Base-by-base conservation (phyloP, 1,140 invertebrate genomes). In the Drosophila sucinea region DNA sequence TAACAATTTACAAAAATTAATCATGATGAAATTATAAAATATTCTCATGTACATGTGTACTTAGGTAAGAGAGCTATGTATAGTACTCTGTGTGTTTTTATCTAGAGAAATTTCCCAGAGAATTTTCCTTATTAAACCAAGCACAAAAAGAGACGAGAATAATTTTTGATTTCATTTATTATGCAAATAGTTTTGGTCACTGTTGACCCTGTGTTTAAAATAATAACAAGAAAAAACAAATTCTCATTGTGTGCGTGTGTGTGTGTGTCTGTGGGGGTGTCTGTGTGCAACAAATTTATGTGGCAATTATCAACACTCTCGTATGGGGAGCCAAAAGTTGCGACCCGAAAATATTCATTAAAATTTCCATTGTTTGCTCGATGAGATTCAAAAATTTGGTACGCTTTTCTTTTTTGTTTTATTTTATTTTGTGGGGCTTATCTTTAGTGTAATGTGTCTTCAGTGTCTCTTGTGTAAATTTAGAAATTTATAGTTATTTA, bases 401-500 rank as follows among this genome's bases (percentile, higher is more conserved):
- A 5, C 17, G n/a, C 33, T 35, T 60, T 33, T 40, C 27, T 61
- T 57, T 74, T 56, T 72, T 73, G 67, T 75, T 54, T 69, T 8
- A 7, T 32, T 64, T 25, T 27, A 17, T 67, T 62, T 70, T 57
- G 17, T 89, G 84, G 70, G 71, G 80, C 84, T 86, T 87, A 86
- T 87, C 83, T 73, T 84, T 77, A 83, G 69, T 77, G 80, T 84
- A 89, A 86, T 87, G 83, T 86, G 83, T 86, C 83, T 87, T 83
- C 79, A 70, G 83, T 60, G 83, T 87, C 83, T 84, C 83, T 74
- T 87, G 83, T 80, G 83, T 87, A 87, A 87, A 87, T 87, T 87
- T 87, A 87, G 83, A 75, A 87, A 87, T 87, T 87, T 87, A 87
- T 89, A 86, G 85, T 87, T 87, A 87, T 87, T 89, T 87, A 87